A percentile compares a stretch with the other conserved stretches of the same genome.
Evolutionary conservation across 2,797 vertebrate species (phyloP).

Genomic region (Microcaecilia unicolor): DNA sequence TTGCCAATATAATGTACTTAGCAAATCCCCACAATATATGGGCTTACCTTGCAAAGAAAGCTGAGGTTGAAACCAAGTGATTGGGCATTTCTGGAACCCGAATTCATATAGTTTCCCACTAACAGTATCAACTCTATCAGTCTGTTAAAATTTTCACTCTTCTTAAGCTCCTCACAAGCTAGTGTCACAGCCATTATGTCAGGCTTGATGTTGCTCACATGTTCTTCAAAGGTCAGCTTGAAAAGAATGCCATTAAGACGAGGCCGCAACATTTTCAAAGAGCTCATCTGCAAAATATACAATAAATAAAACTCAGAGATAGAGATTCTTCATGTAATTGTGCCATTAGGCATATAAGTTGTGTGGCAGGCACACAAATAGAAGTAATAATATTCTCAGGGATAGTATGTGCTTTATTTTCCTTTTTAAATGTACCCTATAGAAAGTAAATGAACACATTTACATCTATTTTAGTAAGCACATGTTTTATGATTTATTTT

Average conservation of each 20-base stretch:
- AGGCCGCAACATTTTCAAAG: constrained; percentile 81
- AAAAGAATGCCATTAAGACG: constrained; percentile 88
- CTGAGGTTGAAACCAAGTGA: constrained; percentile 90
- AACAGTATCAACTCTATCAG: constrained; percentile 82
- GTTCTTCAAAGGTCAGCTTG: constrained; percentile 90
- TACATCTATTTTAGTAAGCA: no score
- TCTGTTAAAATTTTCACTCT: constrained; percentile 79
- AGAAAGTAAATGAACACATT: no score
- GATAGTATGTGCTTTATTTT: no score
- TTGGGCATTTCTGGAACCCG: constrained; percentile 91
- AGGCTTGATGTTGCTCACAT: constrained; percentile 88
- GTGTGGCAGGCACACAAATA: no score
- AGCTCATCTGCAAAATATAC: constrained; percentile 74
- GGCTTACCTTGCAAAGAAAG: constrained; percentile 89
- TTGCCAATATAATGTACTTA: no score
- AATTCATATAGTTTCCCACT: constrained; percentile 95
- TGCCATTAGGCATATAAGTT: no score
- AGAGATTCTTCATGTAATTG: rapidly evolving
- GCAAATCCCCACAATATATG: no score
- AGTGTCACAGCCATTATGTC: constrained; percentile 91
- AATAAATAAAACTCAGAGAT: background rate
- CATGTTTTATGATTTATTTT: no score
- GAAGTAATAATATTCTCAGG: no score
- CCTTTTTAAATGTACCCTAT: no score
- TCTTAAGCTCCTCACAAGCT: constrained; percentile 93